Base-by-base conservation (phyloP, 2,113 vertebrate genomes). In the Cathartes aura region DNA sequence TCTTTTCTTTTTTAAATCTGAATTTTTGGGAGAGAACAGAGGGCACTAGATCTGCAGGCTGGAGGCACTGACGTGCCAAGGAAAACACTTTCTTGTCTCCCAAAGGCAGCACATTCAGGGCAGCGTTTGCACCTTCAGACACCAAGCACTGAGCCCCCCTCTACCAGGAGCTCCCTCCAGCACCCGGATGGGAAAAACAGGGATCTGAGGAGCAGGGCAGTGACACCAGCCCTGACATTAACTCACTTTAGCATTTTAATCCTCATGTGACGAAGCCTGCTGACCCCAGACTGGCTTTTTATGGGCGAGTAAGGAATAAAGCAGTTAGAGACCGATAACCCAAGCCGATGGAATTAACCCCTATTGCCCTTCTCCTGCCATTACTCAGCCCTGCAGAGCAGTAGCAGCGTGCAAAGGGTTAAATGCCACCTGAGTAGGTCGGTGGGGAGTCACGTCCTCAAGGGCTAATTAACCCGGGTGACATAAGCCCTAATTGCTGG, bases 101-200 rank as follows among this genome's bases (percentile, higher is more conserved):
- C 34, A 48, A 18, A 53, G 30, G 52, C 52, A 89, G 53, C 59
- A 8, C 4, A 0, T 3, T 29, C 21, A 6, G 76, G 42, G 63
- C 47, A 38, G 38, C 0, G 0, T 5, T 52, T 15, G 38, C 27
- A 29, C 30, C n/a, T 52, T 8, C 26, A 47, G 45, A n/a, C 11
- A 30, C 8, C 3, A 4, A n/a, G 12, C 52, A 22, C 11, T 0
- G 4, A 67, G 12, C 23, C 3, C 5, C 6, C 1, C 9, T 42
- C 32, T 52, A 50, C 53, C n/a, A 12, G 70, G 20, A 79, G 36
- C 64, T n/a, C 40, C 20, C 9, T 43, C 47, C 67, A 2, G 19
- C 68, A 55, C 21, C 71, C 5, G 0, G 9, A 6, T 21, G 74
- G 70, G 58, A 90, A 78, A 88, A 52, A 4, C 47, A 15, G 38